Evolutionary conservation across 2,797 vertebrate genomes (phyloP).

Genomic region (Austrolebias charrua): DNA sequence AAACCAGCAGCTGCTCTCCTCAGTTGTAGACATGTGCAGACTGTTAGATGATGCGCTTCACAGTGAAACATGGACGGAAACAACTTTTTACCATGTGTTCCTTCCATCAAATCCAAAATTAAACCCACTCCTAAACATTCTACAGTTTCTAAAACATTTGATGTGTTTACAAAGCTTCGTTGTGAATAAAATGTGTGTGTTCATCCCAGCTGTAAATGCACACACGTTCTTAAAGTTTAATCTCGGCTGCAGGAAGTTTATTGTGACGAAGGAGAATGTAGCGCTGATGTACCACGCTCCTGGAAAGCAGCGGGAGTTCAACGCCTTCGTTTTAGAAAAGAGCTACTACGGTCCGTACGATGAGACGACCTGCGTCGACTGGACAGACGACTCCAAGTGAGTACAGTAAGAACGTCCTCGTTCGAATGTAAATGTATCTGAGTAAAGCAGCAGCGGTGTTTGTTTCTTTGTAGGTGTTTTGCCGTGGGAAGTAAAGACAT

Average conservation of each 20-base stretch:
- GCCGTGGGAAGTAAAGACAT: constrained; percentile 95
- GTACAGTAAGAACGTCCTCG: neutral
- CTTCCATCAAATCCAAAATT: too few relatives aligned
- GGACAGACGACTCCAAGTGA: constrained; percentile 95
- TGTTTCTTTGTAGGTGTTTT: constrained; percentile 83
- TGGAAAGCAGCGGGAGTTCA: constrained; percentile 89
- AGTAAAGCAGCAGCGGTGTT: neutral
- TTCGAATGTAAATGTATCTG: neutral
- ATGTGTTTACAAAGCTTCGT: too few relatives aligned
- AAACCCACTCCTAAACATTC: too few relatives aligned
- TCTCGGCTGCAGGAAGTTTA: constrained; percentile 83
- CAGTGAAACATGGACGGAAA: too few relatives aligned
- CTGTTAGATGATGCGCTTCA: too few relatives aligned
- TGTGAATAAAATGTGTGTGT: too few relatives aligned
- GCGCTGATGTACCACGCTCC: constrained; percentile 94
- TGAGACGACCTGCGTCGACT: constrained; percentile 96
- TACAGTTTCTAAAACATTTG: too few relatives aligned
- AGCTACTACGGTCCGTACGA: constrained; percentile 94
- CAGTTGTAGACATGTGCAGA: too few relatives aligned
- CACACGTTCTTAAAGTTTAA: neutral
- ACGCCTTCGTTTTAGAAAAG: constrained; percentile 94
- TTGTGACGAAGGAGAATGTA: constrained; percentile 90
- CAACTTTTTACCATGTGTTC: too few relatives aligned
- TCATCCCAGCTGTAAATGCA: too few relatives aligned
- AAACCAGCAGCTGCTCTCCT: too few relatives aligned